Evolutionary conservation across 2,888 invertebrate species (phyloP).

Genomic region (Adineta ricciae): DNA sequence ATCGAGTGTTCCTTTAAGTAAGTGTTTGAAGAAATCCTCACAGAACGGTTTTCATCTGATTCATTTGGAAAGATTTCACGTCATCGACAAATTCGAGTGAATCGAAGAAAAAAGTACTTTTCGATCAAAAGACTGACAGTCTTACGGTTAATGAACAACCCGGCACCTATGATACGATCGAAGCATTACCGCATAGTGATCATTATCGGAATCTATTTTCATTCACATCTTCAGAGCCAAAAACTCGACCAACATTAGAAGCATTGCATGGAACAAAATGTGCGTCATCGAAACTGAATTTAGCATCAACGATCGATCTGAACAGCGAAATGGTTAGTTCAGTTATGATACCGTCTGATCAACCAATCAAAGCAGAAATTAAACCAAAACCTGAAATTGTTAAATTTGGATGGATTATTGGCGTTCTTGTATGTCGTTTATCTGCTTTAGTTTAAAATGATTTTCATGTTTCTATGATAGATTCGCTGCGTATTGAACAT

Average conservation of each 20-base stretch:
- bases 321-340: neutral
- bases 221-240: slow-evolving; percentile 44
- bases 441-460: too few relatives aligned
- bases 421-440: slow-evolving; percentile 55
- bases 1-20: neutral
- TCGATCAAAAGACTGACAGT: neutral
- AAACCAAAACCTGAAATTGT: slow-evolving; percentile 45
- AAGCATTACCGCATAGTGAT: slow-evolving; percentile 69
- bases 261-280: slow-evolving; percentile 32
- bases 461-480: slow-evolving; percentile 48
- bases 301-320: slow-evolving; percentile 14
- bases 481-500: slow-evolving; percentile 91
- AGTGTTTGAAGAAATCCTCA: neutral
- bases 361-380: neutral
- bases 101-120: neutral
- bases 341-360: neutral
- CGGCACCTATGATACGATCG: slow-evolving; percentile 42
- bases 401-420: slow-evolving; percentile 94
- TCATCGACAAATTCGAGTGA: neutral
- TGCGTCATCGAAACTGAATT: neutral
- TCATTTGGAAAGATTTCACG: neutral
- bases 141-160: neutral
- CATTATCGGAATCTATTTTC: slow-evolving; percentile 65
- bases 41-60: neutral
- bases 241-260: slow-evolving; percentile 37